These are phyloP conservation scores for Ceyx erithaca DNA, from an alignment of 2,797 vertebrate genomes.

Conservation along the genomic window DNA sequence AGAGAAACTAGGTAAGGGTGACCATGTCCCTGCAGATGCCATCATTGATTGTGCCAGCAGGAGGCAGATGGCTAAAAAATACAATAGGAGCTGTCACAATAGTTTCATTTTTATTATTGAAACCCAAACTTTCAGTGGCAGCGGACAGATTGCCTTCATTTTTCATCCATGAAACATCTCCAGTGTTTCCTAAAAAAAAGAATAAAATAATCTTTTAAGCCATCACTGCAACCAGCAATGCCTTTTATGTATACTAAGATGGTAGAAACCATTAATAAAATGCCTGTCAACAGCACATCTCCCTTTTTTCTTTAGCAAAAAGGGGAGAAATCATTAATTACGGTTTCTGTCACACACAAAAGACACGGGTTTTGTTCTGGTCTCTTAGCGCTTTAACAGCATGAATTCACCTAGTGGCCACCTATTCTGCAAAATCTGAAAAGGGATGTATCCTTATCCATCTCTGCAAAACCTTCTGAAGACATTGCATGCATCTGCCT, in stretches of 20 bases:
- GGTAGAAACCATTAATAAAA: slow-evolving; percentile 95
- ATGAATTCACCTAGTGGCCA: slow-evolving; percentile 89
- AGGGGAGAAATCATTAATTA: slow-evolving; percentile 95
- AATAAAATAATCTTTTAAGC: slow-evolving; percentile 83
- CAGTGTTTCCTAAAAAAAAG: slow-evolving; percentile 83
- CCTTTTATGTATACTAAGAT: slow-evolving; percentile 91
- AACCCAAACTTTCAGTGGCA: slow-evolving; percentile 81
- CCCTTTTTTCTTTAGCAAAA: slow-evolving; percentile 86
- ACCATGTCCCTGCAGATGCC: slow-evolving; percentile 70
- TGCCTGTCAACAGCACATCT: slow-evolving; percentile 88
- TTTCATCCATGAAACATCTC: slow-evolving; percentile 87
- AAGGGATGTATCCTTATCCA: slow-evolving; percentile 83
- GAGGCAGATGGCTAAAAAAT: slow-evolving; percentile 85
- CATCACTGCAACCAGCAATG: slow-evolving; percentile 87
- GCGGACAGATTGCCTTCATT: slow-evolving; percentile 90
- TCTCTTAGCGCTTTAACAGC: slow-evolving; percentile 83
- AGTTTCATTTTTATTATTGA: slow-evolving; percentile 88
- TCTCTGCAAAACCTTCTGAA: slow-evolving; percentile 84
- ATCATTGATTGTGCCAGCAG: slow-evolving; percentile 78
- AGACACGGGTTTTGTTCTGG: slow-evolving; percentile 85
- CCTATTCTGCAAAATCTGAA: slow-evolving; percentile 89
- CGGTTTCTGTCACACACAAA: slow-evolving; percentile 91
- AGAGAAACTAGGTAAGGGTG: slow-evolving; percentile 65
- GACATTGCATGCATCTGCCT: slow-evolving; percentile 85
- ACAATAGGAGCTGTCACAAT: slow-evolving; percentile 86